Evolutionary conservation across 2,888 invertebrate genomes (phyloP), one percentile per base, ranked within the genome.

Genomic region (Lithosia quadra): DNA sequence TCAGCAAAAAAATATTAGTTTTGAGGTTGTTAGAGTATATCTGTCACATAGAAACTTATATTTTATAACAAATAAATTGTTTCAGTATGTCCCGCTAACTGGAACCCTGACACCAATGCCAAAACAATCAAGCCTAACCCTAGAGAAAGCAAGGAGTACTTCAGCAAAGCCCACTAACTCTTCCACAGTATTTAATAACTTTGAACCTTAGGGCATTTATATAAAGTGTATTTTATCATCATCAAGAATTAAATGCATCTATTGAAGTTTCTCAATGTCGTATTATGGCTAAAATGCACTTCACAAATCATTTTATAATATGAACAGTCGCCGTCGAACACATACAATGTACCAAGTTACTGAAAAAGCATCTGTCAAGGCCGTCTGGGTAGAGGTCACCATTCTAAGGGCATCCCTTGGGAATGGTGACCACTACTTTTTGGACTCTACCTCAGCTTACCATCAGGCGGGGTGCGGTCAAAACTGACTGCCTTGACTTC

Each of bases 51-150:
- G 28, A 28, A 18, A 4, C 9, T 18, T 49, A 4, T n/a, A 18
- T 15, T 43, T 43, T 43, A 49, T 11, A 59, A 57, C 49, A 11
- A 33, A 2, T 18, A n/a, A 43, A 43, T 72, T 68, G 65, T 75
- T 68, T 5, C 91, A 97, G 99, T 99, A 28, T 99, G 99, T 85
- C 99, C 99, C 5, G 99, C 99, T 5, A 98, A 99, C 86, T 99
- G 99, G 99, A 97, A 97, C 82, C 98, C 98, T 2, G 97, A 98
- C 0, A 95, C 96, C 4, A 97, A 97, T 71, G 96, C 97, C 0
- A 97, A 97, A 77, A 99, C 99, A 0, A 99, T 99, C 84, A 99
- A 99, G 88, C 99, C 99, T 0, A 97, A 97, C 89, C 98, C 98
- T 0, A 96, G 96, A 74, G 97, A 96, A 36, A 98, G 99, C 78